Percentiles rank a stretch among this genome's conserved stretches.
These are phyloP conservation scores for Scrobipalpa costella DNA, from an alignment of 2,888 invertebrate species.

Conservation along the genomic window DNA sequence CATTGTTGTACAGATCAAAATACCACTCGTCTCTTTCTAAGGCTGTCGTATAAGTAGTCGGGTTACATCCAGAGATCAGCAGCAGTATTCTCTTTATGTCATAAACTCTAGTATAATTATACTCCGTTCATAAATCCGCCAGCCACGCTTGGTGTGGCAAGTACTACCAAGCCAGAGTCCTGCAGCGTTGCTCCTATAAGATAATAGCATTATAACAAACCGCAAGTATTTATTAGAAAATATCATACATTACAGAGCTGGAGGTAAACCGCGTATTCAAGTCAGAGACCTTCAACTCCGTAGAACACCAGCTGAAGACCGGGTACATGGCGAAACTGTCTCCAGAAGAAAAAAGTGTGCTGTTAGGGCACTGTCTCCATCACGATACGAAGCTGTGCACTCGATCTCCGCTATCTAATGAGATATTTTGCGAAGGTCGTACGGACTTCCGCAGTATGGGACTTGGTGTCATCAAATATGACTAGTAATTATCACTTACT, in stretches of 20 bases:
- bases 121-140: too few relatives aligned
- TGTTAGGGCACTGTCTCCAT: constrained; percentile 77
- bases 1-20: too few relatives aligned
- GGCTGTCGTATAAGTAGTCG: too few relatives aligned
- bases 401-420: constrained; percentile 81
- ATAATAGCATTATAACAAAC: too few relatives aligned
- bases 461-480: constrained; percentile 68
- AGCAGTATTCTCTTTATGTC: too few relatives aligned
- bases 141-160: too few relatives aligned
- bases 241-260: constrained; percentile 79
- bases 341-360: constrained; percentile 75
- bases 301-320: constrained; percentile 69
- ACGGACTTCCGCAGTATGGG: constrained; percentile 82
- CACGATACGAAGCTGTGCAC: constrained; percentile 80
- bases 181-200: too few relatives aligned
- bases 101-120: too few relatives aligned
- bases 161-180: too few relatives aligned
- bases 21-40: too few relatives aligned
- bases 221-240: too few relatives aligned
- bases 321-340: constrained; percentile 63
- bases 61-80: too few relatives aligned
- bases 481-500: neutral
- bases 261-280: constrained; percentile 83
- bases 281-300: constrained; percentile 81
- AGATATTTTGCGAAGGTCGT: constrained; percentile 77